These are phyloP conservation scores for Phasianus colchicus DNA, from an alignment of 2,113 vertebrate species.

Conservation along the genomic window DNA sequence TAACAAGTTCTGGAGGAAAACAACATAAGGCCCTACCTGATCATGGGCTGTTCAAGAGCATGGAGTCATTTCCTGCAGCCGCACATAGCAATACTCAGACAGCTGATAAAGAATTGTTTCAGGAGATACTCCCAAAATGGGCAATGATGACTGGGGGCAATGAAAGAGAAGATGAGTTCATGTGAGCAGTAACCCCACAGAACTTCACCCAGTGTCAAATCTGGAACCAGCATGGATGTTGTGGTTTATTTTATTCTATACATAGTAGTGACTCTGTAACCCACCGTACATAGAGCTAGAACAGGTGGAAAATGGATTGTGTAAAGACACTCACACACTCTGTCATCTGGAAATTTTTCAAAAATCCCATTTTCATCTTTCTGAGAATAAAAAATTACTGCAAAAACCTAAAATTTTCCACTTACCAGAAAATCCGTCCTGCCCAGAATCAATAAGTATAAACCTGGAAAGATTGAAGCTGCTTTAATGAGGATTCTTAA, in stretches of 20 bases:
- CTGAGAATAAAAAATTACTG: conserved; percentile 6
- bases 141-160: background rate
- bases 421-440: background rate
- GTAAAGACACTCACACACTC: background rate
- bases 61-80: background rate
- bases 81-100: background rate
- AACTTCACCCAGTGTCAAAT: background rate
- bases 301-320: background rate
- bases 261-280: background rate
- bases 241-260: background rate
- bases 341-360: background rate
- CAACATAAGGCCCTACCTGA: background rate
- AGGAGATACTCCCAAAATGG: background rate
- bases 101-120: background rate
- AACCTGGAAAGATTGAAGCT: conserved; percentile 51
- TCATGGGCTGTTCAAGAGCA: background rate
- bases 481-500: conserved; percentile 56
- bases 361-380: background rate
- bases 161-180: background rate
- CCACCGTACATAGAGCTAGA: background rate
- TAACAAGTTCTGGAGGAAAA: background rate
- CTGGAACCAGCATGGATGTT: background rate
- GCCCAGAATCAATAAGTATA: conserved; percentile 43
- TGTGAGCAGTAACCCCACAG: background rate
- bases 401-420: conserved; percentile 22